These are phyloP conservation scores for Lithobates pipiens DNA, from an alignment of 2,797 vertebrate genomes.

Conservation along the genomic window DNA sequence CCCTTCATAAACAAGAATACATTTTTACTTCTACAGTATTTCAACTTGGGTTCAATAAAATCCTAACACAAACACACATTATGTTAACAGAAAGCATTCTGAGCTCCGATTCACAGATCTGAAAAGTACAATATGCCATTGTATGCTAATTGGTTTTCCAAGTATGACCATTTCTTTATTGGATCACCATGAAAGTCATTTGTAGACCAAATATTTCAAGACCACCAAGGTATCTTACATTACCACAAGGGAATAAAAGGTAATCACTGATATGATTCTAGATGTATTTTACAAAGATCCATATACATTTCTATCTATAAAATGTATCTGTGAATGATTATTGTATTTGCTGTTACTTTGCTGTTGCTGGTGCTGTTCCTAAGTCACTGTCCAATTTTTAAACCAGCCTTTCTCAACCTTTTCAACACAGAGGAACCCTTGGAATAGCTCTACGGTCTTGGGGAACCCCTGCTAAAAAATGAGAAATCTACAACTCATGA, in stretches of 20 bases:
- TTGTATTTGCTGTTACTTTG: too few species aligned
- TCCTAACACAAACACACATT: not conserved
- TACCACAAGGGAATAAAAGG: not conserved
- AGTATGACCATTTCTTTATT: not conserved
- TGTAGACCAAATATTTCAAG: not conserved
- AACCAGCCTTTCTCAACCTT: too few species aligned
- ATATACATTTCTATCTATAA: not conserved
- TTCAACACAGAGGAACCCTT: too few species aligned
- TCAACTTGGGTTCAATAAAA: not conserved
- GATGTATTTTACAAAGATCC: slow-evolving; percentile 8
- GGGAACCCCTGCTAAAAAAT: too few species aligned
- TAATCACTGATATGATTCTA: slow-evolving; percentile 27
- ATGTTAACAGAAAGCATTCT: not conserved
- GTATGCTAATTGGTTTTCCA: slow-evolving; percentile 14
- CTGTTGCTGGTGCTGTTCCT: too few species aligned
- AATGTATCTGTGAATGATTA: too few species aligned
- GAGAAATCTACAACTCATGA: too few species aligned
- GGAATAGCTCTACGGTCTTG: too few species aligned
- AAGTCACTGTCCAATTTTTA: too few species aligned
- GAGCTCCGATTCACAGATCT: not conserved
- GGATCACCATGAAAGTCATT: slow-evolving; percentile 37
- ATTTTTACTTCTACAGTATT: not conserved
- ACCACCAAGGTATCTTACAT: slow-evolving; percentile 44
- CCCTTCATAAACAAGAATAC: not conserved
- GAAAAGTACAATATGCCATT: not conserved